Evolutionary conservation across 2,797 vertebrate genomes (phyloP), one percentile per base, ranked within the genome.

Genomic region (Ctenopoma kingsleyae): DNA sequence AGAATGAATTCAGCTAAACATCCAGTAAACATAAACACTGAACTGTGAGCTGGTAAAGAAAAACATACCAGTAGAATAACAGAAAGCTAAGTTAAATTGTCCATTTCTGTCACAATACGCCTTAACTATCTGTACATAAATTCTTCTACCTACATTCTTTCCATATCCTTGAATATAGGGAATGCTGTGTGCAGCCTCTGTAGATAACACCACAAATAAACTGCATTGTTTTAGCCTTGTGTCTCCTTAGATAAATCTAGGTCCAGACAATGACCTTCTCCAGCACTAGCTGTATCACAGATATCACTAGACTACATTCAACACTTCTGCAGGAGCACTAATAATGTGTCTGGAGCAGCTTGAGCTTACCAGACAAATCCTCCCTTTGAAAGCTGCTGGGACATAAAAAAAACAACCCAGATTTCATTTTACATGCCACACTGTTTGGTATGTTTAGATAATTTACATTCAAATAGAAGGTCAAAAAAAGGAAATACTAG

Each of bases 331-430:
- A 53, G 58, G 43, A 54, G 35, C 30, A 64, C 56, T 62, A 66
- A 65, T 6, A 43, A 30, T n/a, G 16, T 54, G 49, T 58, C 72
- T 59, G 55, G 53, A 72, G 69, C 59, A 74, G 56, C 74, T 74
- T 22, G 23, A 53, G 77, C 89, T 94, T 92, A 91, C 90, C 90
- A 81, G 74, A 84, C 13, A 32, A 80, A 57, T 84, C 77, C 79
- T 89, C 78, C 83, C 53, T 74, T 59, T 61, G 74, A 64, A 79
- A 57, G 89, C 87, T 85, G 90, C 82, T 74, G 67, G 71, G 72
- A 88, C 74, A 89, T 56, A 60, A 89, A 87, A 84, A 67, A 64
- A 78, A 81, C 74, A 56, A 74, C 62, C 74, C 49, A 43, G 17
- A 55, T 80, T 75, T 78, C 61, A 78, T 77, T 85, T 80, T 10